Percentiles rank a stretch among this genome's conserved stretches.
Evolutionary conservation across 2,113 vertebrate genomes (phyloP).

Genomic region (Hystrix cristata): DNA sequence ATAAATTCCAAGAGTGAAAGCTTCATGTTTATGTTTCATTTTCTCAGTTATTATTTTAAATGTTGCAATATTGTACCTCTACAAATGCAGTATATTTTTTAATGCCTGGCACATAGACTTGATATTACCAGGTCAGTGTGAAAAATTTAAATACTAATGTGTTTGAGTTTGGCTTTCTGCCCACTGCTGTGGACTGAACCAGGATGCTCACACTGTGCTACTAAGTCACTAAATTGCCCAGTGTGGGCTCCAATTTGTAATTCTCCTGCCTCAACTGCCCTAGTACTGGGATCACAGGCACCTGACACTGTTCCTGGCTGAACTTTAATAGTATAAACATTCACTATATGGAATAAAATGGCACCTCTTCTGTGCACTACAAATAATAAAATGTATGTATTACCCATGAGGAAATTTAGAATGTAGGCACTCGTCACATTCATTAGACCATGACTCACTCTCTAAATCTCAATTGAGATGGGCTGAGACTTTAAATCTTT

Average conservation of each 20-base stretch:
- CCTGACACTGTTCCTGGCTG: fast-evolving
- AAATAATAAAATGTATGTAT: neutral
- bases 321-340: neutral
- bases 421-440: neutral
- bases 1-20: neutral
- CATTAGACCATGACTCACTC: neutral
- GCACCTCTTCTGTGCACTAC: neutral
- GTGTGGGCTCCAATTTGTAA: neutral
- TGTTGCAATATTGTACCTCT: fast-evolving
- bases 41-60: neutral
- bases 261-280: neutral
- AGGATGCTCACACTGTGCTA: neutral
- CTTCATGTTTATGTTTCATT: neutral
- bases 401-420: neutral
- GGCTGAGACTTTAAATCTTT: neutral
- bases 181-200: neutral
- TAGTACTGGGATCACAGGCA: neutral
- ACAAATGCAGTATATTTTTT: neutral
- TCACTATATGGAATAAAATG: neutral
- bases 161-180: neutral
- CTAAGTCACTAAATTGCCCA: neutral
- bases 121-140: neutral
- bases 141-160: neutral
- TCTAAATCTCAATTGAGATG: neutral
- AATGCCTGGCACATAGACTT: neutral